A percentile compares a stretch with the other conserved stretches of the same genome.
Evolutionary conservation across 1,140 invertebrate species (phyloP).

Genomic region (Aethina tumida): DNA sequence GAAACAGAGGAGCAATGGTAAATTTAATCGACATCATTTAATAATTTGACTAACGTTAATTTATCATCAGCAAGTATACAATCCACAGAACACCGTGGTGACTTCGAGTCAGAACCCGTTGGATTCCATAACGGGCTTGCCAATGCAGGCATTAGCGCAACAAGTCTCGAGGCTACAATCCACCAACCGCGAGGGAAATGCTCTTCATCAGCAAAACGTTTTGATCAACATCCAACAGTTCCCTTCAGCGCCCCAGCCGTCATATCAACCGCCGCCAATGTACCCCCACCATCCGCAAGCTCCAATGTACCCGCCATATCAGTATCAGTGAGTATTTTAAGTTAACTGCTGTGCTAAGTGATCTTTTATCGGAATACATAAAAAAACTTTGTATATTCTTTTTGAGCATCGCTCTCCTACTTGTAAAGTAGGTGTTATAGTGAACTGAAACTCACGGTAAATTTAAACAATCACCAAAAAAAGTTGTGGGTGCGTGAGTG

Average conservation of each 20-base stretch:
- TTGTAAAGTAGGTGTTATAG: too few relatives aligned
- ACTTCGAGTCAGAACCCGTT: conserved; percentile 20
- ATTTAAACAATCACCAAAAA: too few relatives aligned
- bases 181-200: conserved; percentile 12
- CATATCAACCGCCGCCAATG: conserved; percentile 28
- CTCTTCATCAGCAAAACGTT: conserved; percentile 36
- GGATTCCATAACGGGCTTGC: conserved; percentile 26
- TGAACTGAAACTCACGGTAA: too few relatives aligned
- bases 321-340: conserved; percentile 30
- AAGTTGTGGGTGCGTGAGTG: too few relatives aligned
- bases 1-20: conserved; percentile 29
- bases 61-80: conserved; percentile 31
- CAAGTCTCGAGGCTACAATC: conserved; percentile 33
- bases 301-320: conserved; percentile 27
- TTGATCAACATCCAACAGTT: conserved; percentile 37
- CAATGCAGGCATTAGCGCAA: conserved; percentile 34
- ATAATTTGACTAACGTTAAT: conserved; percentile 4
- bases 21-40: conserved; percentile 4
- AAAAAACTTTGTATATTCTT: too few relatives aligned
- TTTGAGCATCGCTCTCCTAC: too few relatives aligned
- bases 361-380: conserved; percentile 2
- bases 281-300: conserved; percentile 21
- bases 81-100: conserved; percentile 14
- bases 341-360: neutral
- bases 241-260: conserved; percentile 27